Conservation (phyloP, 2,113 vertebrate species). For the Neodontobutis hainanensis region DNA sequence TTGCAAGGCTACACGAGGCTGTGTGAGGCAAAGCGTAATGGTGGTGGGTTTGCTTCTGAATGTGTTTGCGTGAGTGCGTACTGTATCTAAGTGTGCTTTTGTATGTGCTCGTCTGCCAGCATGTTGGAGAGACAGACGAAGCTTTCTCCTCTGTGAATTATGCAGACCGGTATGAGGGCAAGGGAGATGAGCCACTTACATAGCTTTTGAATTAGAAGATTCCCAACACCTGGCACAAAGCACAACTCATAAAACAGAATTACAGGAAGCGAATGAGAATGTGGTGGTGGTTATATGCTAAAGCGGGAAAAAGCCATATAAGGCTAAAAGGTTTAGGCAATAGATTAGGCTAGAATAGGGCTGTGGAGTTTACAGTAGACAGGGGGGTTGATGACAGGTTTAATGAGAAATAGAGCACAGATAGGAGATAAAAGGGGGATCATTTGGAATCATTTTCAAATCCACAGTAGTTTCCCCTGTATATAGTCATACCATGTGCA, state of each 20-base stretch:
- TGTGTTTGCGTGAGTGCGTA: constrained; percentile 15
- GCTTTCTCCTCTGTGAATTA: constrained; percentile 67
- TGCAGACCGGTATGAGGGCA: constrained; percentile 57
- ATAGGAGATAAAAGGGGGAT: neutral
- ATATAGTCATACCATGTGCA: constrained; percentile 2
- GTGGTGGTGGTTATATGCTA: constrained; percentile 8
- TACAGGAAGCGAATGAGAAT: neutral
- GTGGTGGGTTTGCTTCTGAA: constrained; percentile 29
- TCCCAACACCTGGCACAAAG: constrained; percentile 42
- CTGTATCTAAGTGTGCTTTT: constrained; percentile 30
- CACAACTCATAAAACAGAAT: constrained; percentile 24
- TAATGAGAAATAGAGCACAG: constrained; percentile 6
- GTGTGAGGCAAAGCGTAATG: constrained; percentile 50
- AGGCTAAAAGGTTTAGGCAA: constrained; percentile 6
- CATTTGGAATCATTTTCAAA: constrained; percentile 13
- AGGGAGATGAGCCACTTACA: constrained; percentile 56
- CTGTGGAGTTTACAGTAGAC: constrained; percentile 10
- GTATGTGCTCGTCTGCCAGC: constrained; percentile 24
- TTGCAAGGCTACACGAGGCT: constrained; percentile 49
- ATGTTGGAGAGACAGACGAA: constrained; percentile 34
- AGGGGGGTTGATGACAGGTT: neutral
- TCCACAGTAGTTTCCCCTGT: constrained; percentile 12
- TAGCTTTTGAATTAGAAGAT: constrained; percentile 68
- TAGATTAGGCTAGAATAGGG: constrained; percentile 5
- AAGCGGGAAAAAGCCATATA: constrained; percentile 1